Evolutionary conservation across 1,140 invertebrate genomes (phyloP).

Genomic region (Pseudachorutes palmiensis): DNA sequence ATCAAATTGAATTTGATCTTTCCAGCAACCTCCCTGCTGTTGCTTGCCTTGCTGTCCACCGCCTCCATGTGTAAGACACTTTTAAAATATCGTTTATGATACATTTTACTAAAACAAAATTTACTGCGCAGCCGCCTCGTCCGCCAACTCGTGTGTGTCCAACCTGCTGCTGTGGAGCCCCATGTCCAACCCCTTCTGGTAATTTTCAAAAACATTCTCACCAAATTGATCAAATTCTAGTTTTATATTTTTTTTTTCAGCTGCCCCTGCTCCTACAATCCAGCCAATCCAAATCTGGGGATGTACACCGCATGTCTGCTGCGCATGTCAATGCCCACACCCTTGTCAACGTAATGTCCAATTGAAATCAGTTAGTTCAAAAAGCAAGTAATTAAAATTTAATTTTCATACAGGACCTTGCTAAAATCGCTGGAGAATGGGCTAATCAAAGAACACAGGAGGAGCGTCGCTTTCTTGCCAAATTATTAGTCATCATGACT

Average conservation of each 20-base stretch:
- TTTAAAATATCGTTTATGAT: neutral
- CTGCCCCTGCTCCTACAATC: neutral
- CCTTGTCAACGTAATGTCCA: no score
- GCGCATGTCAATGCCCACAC: neutral
- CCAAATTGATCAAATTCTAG: neutral
- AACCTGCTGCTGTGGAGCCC: neutral
- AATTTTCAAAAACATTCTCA: neutral
- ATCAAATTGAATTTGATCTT: neutral
- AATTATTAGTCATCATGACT: no score
- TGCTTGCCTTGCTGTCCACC: neutral
- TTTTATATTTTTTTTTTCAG: neutral
- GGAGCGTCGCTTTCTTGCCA: no score
- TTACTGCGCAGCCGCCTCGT: neutral
- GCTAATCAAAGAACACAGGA: no score
- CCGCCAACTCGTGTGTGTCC: neutral
- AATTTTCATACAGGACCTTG: no score
- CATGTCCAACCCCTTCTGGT: neutral
- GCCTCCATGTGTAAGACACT: neutral
- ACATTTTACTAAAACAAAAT: neutral
- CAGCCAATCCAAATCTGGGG: constrained; percentile 9
- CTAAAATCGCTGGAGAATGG: no score
- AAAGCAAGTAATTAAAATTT: no score
- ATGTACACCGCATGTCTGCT: constrained; percentile 6
- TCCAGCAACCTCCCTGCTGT: neutral
- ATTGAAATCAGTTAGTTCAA: no score